Evolutionary conservation across 2,113 vertebrate genomes (phyloP).

Genomic region (Eleginops maclovinus): DNA sequence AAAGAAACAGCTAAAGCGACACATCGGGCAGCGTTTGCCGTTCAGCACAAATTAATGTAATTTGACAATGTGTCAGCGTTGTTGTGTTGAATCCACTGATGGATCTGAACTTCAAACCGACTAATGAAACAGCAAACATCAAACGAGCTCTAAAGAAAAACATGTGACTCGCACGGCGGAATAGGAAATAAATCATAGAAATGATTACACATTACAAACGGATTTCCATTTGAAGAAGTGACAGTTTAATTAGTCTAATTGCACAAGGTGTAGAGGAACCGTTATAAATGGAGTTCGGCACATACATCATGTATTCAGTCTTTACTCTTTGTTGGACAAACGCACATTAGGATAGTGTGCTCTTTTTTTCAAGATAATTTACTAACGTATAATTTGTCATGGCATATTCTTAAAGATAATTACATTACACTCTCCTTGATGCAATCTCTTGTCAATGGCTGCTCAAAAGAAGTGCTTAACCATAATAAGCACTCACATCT

Average conservation of each 20-base stretch:
- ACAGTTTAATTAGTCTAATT: slow-evolving; percentile 70
- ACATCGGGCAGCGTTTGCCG: neutral
- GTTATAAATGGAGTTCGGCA: slow-evolving; percentile 39
- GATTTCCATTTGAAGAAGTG: slow-evolving; percentile 54
- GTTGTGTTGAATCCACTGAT: neutral
- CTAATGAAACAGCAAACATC: slow-evolving; percentile 29
- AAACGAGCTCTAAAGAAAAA: neutral
- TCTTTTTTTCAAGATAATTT: slow-evolving; percentile 34
- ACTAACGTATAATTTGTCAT: slow-evolving; percentile 45
- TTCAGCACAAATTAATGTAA: neutral
- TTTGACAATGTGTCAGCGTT: neutral
- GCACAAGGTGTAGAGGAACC: slow-evolving; percentile 33
- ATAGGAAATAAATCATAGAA: slow-evolving; percentile 43
- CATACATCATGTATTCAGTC: slow-evolving; percentile 5
- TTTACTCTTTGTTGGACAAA: slow-evolving; percentile 9
- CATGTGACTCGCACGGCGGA: neutral
- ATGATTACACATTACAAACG: slow-evolving; percentile 34
- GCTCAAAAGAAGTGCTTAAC: slow-evolving; percentile 42
- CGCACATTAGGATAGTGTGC: slow-evolving; percentile 3
- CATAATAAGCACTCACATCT: slow-evolving; percentile 52
- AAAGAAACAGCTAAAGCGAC: neutral
- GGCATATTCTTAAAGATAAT: slow-evolving; percentile 59
- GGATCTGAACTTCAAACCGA: slow-evolving; percentile 19
- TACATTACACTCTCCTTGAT: slow-evolving; percentile 46
- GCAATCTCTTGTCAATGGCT: slow-evolving; percentile 35